Percentiles rank a stretch among this genome's conserved stretches.
phyloP scores from a whole-genome alignment of 2,113 vertebrate species.

The Hippocampus barbouri region DNA sequence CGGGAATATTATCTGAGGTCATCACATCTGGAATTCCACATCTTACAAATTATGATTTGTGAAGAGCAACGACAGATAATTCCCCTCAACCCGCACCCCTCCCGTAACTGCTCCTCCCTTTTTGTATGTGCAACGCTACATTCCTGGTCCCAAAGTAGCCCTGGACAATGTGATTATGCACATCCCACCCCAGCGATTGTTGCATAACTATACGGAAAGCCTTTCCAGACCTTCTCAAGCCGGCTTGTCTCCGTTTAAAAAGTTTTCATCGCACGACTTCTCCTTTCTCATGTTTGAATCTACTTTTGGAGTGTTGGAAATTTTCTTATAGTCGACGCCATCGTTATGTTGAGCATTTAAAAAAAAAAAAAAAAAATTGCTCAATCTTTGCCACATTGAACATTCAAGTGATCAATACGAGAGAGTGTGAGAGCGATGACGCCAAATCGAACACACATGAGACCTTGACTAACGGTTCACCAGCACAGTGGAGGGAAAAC shows the following conservation, averaged over 20 bases:
- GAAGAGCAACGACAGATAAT: not conserved
- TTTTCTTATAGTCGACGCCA: no score
- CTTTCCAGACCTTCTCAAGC: not conserved
- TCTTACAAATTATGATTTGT: not conserved
- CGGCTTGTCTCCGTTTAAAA: not conserved
- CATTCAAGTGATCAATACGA: no score
- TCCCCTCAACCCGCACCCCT: not conserved
- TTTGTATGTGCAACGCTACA: not conserved
- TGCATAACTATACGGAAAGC: not conserved
- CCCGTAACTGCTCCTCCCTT: not conserved
- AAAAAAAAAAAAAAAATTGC: no score
- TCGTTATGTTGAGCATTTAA: no score
- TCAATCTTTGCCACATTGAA: no score
- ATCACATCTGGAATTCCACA: conserved; percentile 2
- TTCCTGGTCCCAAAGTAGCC: not conserved
- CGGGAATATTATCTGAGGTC: not conserved
- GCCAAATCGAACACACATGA: no score
- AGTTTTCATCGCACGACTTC: not conserved
- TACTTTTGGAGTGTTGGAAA: no score
- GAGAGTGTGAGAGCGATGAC: no score
- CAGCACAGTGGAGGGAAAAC: no score
- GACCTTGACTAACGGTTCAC: no score
- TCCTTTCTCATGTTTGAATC: not conserved
- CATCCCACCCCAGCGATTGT: not conserved
- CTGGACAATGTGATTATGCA: not conserved